phyloP scores from a whole-genome alignment of 2,113 vertebrate species.

The Phaethornis superciliosus region DNA sequence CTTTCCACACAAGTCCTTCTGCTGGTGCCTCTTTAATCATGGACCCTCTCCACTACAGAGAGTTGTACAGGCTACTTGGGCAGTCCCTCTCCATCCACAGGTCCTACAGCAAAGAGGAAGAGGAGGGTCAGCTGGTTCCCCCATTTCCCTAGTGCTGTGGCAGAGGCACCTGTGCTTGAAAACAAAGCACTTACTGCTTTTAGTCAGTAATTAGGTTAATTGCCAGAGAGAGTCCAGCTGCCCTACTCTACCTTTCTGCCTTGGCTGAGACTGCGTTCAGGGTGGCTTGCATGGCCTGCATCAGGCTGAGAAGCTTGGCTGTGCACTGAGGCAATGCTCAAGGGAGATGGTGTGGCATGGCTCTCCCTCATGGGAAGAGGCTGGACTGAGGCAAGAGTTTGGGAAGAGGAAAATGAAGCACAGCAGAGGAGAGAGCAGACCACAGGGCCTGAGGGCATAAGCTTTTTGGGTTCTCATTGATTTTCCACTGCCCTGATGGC shows the following conservation, averaged over 20 bases:
- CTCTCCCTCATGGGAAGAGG: background rate
- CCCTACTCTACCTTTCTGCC: background rate
- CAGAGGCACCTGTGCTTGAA: background rate
- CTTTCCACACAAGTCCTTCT: accelerated
- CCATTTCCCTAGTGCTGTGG: background rate
- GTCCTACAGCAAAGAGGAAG: background rate
- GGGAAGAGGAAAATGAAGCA: accelerated
- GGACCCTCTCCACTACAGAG: accelerated
- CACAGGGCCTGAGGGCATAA: background rate
- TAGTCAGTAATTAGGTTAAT: background rate
- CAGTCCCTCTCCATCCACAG: accelerated
- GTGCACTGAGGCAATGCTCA: accelerated
- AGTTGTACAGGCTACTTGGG: accelerated
- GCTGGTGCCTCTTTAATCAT: background rate
- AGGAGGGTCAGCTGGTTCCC: background rate
- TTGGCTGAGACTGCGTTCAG: accelerated
- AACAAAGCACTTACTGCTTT: background rate
- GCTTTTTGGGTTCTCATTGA: background rate
- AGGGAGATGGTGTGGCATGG: accelerated
- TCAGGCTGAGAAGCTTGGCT: background rate
- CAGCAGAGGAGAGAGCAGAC: background rate
- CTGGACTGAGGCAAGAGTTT: background rate
- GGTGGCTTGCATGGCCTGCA: accelerated
- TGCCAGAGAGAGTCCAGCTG: background rate
- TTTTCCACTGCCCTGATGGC: background rate